These are phyloP conservation scores for Anoplopoma fimbria DNA, from an alignment of 2,113 vertebrate species.

Conservation along the genomic window DNA sequence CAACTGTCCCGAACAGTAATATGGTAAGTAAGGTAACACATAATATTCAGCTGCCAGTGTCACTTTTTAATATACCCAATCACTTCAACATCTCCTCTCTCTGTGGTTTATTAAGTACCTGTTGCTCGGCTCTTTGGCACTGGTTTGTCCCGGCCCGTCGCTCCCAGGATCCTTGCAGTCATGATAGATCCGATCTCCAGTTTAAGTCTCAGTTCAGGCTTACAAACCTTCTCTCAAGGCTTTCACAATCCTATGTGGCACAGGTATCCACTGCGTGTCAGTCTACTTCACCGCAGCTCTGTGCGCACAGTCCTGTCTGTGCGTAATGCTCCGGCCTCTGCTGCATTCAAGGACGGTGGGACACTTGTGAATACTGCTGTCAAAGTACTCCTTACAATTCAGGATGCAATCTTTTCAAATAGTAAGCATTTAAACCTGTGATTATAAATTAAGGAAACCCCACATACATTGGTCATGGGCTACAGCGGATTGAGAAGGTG, in stretches of 20 bases:
- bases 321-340: constrained; percentile 9
- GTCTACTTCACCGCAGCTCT: neutral
- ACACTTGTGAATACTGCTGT: neutral
- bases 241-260: neutral
- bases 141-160: constrained; percentile 15
- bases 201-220: neutral
- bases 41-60: neutral
- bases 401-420: neutral
- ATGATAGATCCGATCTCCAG: constrained; percentile 30
- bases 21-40: neutral
- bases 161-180: constrained; percentile 46
- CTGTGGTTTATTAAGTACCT: constrained; percentile 39
- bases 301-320: too few species aligned
- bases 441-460: neutral
- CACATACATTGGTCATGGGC: neutral
- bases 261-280: neutral
- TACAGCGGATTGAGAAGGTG: neutral
- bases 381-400: neutral
- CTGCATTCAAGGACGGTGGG: constrained; percentile 39
- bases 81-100: neutral
- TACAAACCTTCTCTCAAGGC: neutral
- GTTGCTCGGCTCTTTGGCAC: constrained; percentile 18
- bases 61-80: neutral
- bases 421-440: neutral
- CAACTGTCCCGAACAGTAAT: neutral